Evolutionary conservation across 1,140 invertebrate genomes (phyloP).

Genomic region (Ceratoteleas bidentatus): DNA sequence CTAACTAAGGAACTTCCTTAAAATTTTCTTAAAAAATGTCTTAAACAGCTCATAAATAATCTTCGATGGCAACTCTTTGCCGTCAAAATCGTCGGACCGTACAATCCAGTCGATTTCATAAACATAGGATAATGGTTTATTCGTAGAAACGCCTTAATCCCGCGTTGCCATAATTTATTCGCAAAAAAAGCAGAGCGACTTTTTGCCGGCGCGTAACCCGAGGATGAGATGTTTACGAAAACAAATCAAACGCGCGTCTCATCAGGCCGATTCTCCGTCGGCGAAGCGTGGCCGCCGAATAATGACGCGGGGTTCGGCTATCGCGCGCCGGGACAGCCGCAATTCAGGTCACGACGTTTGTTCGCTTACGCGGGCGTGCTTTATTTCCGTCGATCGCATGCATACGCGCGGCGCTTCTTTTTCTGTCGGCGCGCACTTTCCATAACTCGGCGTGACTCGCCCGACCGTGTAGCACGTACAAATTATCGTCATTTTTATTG

Average conservation of each 20-base stretch:
- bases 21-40: too few relatives aligned
- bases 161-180: slow-evolving; percentile 20
- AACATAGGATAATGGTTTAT: slow-evolving; percentile 16
- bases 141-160: slow-evolving; percentile 15
- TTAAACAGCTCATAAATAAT: too few relatives aligned
- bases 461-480: slow-evolving; percentile 59
- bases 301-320: slow-evolving; percentile 58
- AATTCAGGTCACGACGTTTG: slow-evolving; percentile 58
- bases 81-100: neutral
- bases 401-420: slow-evolving; percentile 49
- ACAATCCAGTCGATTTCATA: slow-evolving; percentile 9
- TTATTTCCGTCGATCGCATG: slow-evolving; percentile 60
- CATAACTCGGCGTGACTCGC: slow-evolving; percentile 48
- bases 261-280: slow-evolving; percentile 31
- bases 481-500: slow-evolving; percentile 65
- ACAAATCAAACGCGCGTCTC: slow-evolving; percentile 57
- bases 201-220: slow-evolving; percentile 19
- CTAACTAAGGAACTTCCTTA: too few relatives aligned
- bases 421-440: slow-evolving; percentile 28
- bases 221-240: slow-evolving; percentile 50
- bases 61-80: too few relatives aligned
- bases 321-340: slow-evolving; percentile 54
- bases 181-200: slow-evolving; percentile 1
- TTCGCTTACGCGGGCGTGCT: slow-evolving; percentile 60
- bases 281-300: slow-evolving; percentile 36